Evolutionary conservation across 2,888 invertebrate species (phyloP), one percentile per base, ranked within the genome.

Genomic region (Xanthostigma xanthostigma): DNA sequence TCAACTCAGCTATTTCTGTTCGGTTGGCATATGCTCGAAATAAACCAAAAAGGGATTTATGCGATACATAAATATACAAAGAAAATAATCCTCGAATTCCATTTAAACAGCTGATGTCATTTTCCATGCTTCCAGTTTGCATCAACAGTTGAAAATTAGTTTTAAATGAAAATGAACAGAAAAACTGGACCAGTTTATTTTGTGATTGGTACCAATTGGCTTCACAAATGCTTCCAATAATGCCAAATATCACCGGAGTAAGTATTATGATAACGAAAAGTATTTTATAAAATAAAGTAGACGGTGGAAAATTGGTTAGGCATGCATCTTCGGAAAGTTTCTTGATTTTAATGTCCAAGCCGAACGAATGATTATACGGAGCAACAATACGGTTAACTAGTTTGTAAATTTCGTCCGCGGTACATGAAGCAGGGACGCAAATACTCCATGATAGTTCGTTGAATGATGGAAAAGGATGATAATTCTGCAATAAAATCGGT

Each of bases 401-500:
- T 9, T 62, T 58, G 17, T 67, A 66, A n/a, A 79, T 69, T 8
- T 76, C 72, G 6, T 62, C 58, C 1, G 71, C 66, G 33, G 67
- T 64, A 55, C 79, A 79, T 0, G 72, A 67, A 40, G 73, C 72
- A n/a, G 79, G 79, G 10, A 78, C 67, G 56, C 79, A 79, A 0
- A 75, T 72, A 2, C 76, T 76, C 74, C 78, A 78, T 46, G 74
- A 72, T 0, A 76, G 56, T 47, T 62, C 56, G 9, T 48, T 45
- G 41, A 51, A 51, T 14, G 51, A 33, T 34, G 51, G 51, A 49
- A 51, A 51, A 43, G 49, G 49, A 10, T 40, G 37, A 11, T 47
- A 38, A 40, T 40, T 45, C 49, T 49, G 38, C 11, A 49, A 46
- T 10, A 27, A 27, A 27, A 27, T 27, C 27, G 6, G 27, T 27